Evolutionary conservation across 35 echinoderm and acorn worm species (phyloP).

Genomic region (Stichopus chloronotus): DNA sequence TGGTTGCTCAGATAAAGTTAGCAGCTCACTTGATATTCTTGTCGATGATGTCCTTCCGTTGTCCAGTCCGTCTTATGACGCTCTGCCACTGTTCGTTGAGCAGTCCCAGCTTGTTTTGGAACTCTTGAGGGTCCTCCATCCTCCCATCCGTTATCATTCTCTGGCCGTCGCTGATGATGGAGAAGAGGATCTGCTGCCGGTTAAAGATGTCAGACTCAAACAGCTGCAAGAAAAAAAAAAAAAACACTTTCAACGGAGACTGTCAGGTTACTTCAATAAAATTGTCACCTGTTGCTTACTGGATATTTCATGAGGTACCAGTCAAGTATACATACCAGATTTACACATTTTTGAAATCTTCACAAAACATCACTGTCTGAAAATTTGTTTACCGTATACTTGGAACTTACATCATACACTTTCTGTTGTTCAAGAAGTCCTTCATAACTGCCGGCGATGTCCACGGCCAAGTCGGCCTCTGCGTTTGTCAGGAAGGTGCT

Average conservation of each 20-base stretch:
- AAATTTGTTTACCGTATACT: too few species aligned
- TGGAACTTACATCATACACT: conserved; percentile 88
- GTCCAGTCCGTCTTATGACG: conserved; percentile 80
- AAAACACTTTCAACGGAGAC: neutral
- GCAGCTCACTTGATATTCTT: conserved; percentile 82
- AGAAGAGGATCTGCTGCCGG: conserved; percentile 97
- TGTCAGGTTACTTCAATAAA: too few species aligned
- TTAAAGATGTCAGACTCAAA: conserved; percentile 99
- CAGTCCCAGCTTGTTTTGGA: conserved; percentile 85
- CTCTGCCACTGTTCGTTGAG: conserved; percentile 99
- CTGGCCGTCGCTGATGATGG: conserved; percentile 98
- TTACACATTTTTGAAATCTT: too few species aligned
- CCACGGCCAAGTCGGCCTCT: conserved; percentile 84
- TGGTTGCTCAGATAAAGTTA: too few species aligned
- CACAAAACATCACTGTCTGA: too few species aligned
- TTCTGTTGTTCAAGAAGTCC: conserved; percentile 94
- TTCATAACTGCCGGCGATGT: conserved; percentile 93
- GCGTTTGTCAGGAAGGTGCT: conserved; percentile 88
- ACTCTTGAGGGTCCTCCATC: conserved; percentile 95
- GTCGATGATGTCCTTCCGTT: conserved; percentile 95
- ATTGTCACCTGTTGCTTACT: too few species aligned
- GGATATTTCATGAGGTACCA: too few species aligned
- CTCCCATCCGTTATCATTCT: conserved; percentile 90
- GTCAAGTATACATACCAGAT: too few species aligned
- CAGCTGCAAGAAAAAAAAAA: conserved; percentile 54